phyloP scores from a whole-genome alignment of 2,113 vertebrate species.

The Nycticryphes semicollaris region DNA sequence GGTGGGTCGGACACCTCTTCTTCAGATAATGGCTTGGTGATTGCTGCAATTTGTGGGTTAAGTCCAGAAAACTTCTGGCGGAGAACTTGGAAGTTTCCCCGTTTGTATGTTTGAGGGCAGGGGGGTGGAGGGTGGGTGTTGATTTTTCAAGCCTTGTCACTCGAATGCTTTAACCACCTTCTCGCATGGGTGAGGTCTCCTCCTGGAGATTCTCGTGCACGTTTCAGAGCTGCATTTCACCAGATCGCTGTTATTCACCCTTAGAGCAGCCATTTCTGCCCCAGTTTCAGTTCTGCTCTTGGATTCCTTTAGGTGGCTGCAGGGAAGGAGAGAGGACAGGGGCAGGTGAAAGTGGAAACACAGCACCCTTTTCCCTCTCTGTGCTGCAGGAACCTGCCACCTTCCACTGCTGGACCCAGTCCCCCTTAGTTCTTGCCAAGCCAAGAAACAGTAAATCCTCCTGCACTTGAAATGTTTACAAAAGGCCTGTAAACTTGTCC shows the following conservation, averaged over 20 bases:
- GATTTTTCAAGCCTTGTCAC: neutral
- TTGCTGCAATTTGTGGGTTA: neutral
- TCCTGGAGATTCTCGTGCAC: neutral
- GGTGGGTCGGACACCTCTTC: neutral
- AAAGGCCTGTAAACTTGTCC: neutral
- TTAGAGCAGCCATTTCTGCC: neutral
- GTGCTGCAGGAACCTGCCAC: neutral
- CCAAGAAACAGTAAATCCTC: neutral
- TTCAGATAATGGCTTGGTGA: neutral
- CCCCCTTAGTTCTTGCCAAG: neutral
- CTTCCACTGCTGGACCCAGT: neutral
- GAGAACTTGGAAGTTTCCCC: neutral
- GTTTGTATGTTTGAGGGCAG: too few species aligned
- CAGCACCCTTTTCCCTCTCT: neutral
- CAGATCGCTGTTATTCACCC: rapidly evolving
- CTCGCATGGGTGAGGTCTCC: neutral
- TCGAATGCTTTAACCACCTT: neutral
- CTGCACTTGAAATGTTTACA: neutral
- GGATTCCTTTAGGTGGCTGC: neutral
- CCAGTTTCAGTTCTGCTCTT: neutral
- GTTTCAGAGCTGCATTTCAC: neutral
- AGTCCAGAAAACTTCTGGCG: neutral
- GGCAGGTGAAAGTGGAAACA: neutral
- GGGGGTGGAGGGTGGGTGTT: neutral
- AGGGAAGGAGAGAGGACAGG: neutral